These are phyloP conservation scores for Drosophila pruinosa DNA, from an alignment of 1,140 invertebrate species.

Conservation along the genomic window DNA sequence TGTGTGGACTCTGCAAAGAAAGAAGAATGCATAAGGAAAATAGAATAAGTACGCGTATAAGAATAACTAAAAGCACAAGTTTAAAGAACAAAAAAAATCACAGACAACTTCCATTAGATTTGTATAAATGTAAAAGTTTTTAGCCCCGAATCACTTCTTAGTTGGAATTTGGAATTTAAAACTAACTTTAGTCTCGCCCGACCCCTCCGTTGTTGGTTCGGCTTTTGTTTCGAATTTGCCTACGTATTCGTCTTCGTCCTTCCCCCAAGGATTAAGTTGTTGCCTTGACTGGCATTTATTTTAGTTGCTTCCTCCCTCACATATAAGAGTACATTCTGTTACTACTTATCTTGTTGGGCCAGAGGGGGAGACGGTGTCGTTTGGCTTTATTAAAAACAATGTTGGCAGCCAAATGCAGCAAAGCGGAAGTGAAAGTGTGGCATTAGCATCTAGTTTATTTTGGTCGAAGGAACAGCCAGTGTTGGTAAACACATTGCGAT, in stretches of 20 bases:
- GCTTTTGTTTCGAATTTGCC: not conserved
- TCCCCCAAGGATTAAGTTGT: constrained; percentile 64
- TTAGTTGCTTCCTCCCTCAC: constrained; percentile 35
- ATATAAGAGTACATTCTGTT: constrained; percentile 23
- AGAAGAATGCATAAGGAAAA: not conserved
- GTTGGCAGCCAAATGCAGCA: constrained; percentile 47
- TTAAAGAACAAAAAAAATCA: constrained; percentile 10
- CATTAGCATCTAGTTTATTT: constrained; percentile 15
- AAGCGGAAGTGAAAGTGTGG: constrained; percentile 47
- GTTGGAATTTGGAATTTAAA: constrained; percentile 72
- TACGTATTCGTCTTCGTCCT: constrained; percentile 15
- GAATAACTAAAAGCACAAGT: not conserved
- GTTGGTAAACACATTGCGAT: constrained; percentile 8
- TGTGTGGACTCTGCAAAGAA: constrained; percentile 41
- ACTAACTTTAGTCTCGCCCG: constrained; percentile 38
- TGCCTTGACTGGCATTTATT: constrained; percentile 66
- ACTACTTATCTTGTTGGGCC: not conserved
- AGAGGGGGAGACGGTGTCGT: not conserved
- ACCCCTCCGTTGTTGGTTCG: not conserved
- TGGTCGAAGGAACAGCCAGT: constrained; percentile 10
- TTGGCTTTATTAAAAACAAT: constrained; percentile 65
- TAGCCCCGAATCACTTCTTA: constrained; percentile 55
- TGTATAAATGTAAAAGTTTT: constrained; percentile 59
- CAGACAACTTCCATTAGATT: constrained; percentile 42
- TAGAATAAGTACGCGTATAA: not conserved